Evolutionary conservation across 2,113 vertebrate species (phyloP).

Genomic region (Engraulis encrasicolus): DNA sequence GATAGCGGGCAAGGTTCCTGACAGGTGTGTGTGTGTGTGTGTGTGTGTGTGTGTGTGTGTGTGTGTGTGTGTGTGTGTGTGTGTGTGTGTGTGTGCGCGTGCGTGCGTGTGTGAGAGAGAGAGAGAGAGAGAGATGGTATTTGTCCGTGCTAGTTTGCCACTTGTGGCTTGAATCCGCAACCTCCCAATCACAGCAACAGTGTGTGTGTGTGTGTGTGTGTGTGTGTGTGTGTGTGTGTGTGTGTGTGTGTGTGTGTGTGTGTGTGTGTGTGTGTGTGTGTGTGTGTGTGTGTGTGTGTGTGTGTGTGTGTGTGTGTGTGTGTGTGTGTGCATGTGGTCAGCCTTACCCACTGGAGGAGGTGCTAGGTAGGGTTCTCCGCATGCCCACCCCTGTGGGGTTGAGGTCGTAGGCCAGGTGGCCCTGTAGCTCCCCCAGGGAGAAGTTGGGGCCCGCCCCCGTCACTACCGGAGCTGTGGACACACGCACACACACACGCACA

Average conservation of each 20-base stretch:
- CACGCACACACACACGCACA: conserved; percentile 6
- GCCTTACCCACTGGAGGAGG: conserved; percentile 90
- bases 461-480: conserved; percentile 85
- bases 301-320: conserved; percentile 14
- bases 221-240: not conserved
- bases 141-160: too few relatives aligned
- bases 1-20: not conserved
- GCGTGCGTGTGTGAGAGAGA: too few relatives aligned
- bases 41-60: too few relatives aligned
- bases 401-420: conserved; percentile 95
- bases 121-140: too few relatives aligned
- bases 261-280: not conserved
- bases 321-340: conserved; percentile 47
- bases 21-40: not conserved
- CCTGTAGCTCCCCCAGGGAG: conserved; percentile 95
- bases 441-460: conserved; percentile 92
- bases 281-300: not conserved
- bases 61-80: too few relatives aligned
- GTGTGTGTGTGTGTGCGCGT: not conserved
- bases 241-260: conserved; percentile 21
- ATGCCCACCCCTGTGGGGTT: conserved; percentile 90
- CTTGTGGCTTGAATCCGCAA: too few relatives aligned
- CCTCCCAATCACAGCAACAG: too few relatives aligned
- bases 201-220: not conserved
- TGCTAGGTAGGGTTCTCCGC: conserved; percentile 91